phyloP scores from a whole-genome alignment of 2,113 vertebrate genomes.

The Gasterosteus nipponicus region DNA sequence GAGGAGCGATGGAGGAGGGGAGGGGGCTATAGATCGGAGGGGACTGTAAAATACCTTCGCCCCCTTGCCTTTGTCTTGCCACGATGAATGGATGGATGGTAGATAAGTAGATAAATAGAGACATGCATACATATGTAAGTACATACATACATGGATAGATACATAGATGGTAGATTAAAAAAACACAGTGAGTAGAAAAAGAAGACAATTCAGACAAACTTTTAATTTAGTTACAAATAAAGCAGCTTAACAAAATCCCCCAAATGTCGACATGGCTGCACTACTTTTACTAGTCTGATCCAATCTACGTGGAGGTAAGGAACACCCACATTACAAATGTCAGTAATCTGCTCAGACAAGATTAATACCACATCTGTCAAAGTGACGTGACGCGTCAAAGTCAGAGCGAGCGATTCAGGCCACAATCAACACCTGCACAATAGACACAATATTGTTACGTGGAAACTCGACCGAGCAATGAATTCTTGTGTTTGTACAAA shows the following conservation, averaged over 20 bases:
- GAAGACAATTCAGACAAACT: conserved; percentile 49
- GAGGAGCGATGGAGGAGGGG: conserved; percentile 6
- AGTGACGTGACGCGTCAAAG: conserved; percentile 13
- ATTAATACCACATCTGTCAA: conserved; percentile 72
- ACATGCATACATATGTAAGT: background rate
- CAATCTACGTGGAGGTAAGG: conserved; percentile 61
- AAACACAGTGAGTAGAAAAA: conserved; percentile 8
- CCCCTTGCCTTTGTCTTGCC: background rate
- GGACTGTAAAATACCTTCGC: conserved; percentile 25
- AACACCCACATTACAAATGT: conserved; percentile 41
- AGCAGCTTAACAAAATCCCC: conserved; percentile 71
- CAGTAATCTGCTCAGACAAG: conserved; percentile 58
- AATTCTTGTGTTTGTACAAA: background rate
- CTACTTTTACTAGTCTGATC: conserved; percentile 50
- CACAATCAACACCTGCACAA: background rate
- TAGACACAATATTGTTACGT: background rate
- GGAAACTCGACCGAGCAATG: background rate
- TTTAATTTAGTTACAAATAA: conserved; percentile 63
- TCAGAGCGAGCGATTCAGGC: conserved; percentile 9
- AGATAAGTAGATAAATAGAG: conserved; percentile 9
- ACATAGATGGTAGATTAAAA: background rate
- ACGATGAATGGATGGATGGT: background rate
- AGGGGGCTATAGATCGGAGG: conserved; percentile 7
- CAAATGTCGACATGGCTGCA: conserved; percentile 50
- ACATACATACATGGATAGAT: background rate